Evolutionary conservation across 2,113 vertebrate genomes (phyloP), one percentile per base, ranked within the genome.

Genomic region (Egretta garzetta): DNA sequence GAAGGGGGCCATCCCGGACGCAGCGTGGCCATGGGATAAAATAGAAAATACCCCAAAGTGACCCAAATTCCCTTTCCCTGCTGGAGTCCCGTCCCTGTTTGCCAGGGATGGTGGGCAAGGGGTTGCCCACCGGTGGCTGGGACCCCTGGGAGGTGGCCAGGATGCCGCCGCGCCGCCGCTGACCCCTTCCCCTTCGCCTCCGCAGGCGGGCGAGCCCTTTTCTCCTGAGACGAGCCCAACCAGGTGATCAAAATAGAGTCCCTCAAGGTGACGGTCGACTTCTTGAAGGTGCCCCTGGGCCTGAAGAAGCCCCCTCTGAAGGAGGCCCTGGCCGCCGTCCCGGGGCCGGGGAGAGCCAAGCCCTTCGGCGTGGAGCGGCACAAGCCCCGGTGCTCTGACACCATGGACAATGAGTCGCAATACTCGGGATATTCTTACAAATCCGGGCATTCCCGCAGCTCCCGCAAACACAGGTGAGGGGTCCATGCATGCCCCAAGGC

Each of bases 211-310:
- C 83, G 80, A 84, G 87, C 96, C 64, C 10, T 94, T 98, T 98
- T 98, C 98, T 98, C 98, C 93, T 92, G 97, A 98, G 88, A 63
- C 20, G 55, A 96, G 97, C 93, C 98, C 96, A 59, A 30, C 59
- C 97, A 97, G 93, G 97, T 98, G 96, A 99, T 98, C 99, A 99
- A 99, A 98, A 99, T 99, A 99, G 99, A 99, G 99, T 99, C 99
- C 98, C 98, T 99, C 99, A 99, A 99, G 99, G 99, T 98, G 93
- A 99, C 99, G 14, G 99, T 99, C 96, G 99, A 99, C 93, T 98
- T 99, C 96, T 97, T 99, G 98, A 99, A 99, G 98, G 98, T 98
- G 98, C 99, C 99, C 45, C 96, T 99, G 93, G 98, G 99, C 91
- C 98, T 99, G 88, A 98, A 97, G 98, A 98, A 98, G 96, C 97